Evolutionary conservation across 2,797 vertebrate genomes (phyloP), one percentile per base, ranked within the genome.

Genomic region (Chiloscyllium punctatum): DNA sequence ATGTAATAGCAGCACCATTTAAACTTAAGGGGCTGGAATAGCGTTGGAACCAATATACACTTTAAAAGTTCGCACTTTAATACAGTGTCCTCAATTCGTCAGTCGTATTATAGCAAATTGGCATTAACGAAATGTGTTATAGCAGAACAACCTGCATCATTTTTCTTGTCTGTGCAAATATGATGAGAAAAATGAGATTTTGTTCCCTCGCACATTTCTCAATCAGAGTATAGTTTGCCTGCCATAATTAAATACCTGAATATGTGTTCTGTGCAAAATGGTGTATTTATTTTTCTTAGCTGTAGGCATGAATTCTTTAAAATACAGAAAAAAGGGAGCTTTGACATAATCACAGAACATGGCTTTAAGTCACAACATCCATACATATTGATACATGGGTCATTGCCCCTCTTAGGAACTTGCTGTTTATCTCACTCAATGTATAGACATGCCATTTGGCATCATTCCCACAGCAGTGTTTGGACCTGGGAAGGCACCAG

Each of bases 391-490:
- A 94, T 94, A 94, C 37, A 69, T 94, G 66, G 91, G 51, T 94
- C 62, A 94, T 94, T 68, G 30, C 91, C 30, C 51, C 21, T 92
- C 91, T 68, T 94, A 37, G 51, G 91, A 94, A 42, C 33, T 94
- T 94, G 62, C 62, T 94, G 91, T 68, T 94, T 94, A 69, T 94
- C 88, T 91, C 88, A n/a, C 66, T 91, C 88, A 91, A 57, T 66
- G 88, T 33, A 91, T 91, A 66, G 88, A 94, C 66, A 94, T 94
- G n/a, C 62, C 91, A 94, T 94, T 94, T 94, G 91, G 66, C 91
- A 94, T 94, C 33, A 68, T 94, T 42, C 91, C 91, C 91, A 69
- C 91, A 94, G 33, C n/a, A 37, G 13, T 94, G 69, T 18, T 1
- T 25, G 25, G n/a, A 25, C n/a, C 66, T 94, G 91, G n/a, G 33